Evolutionary conservation across 2,888 invertebrate genomes (phyloP).

Genomic region (Oeneis ivallda): DNA sequence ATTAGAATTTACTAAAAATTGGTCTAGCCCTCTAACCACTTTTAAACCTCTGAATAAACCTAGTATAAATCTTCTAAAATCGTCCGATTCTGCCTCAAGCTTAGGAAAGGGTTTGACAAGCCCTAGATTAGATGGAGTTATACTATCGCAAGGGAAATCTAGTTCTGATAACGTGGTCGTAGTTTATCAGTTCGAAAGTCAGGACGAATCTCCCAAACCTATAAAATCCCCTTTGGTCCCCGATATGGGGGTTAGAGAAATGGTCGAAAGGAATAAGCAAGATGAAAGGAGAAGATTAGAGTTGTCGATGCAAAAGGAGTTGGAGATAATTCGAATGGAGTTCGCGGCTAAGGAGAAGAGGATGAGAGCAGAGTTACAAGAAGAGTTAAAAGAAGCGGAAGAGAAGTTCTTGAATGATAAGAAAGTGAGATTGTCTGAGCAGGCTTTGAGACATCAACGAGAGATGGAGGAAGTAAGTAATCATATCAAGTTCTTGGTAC

Average conservation of each 20-base stretch:
- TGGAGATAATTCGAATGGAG: constrained; percentile 80
- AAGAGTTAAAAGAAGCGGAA: constrained; percentile 76
- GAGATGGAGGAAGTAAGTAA: constrained; percentile 71
- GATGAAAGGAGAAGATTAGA: constrained; percentile 67
- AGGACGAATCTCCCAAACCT: constrained; percentile 60
- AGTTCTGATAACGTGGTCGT: constrained; percentile 73
- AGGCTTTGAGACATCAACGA: constrained; percentile 68
- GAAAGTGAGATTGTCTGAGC: constrained; percentile 67
- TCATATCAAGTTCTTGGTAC: neutral
- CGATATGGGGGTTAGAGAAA: constrained; percentile 67
- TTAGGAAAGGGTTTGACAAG: constrained; percentile 61
- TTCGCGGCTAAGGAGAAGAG: constrained; percentile 80
- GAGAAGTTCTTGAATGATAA: constrained; percentile 70
- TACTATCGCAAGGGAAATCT: constrained; percentile 73
- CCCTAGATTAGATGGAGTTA: constrained; percentile 72
- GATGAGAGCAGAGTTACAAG: constrained; percentile 77
- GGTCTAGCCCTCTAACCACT: constrained; percentile 63
- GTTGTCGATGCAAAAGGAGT: constrained; percentile 72
- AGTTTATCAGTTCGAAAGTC: constrained; percentile 72
- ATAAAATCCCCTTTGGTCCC: constrained; percentile 66
- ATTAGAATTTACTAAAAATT: constrained; percentile 62
- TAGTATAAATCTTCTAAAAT: constrained; percentile 55
- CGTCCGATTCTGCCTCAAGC: constrained; percentile 63
- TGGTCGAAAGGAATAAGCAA: constrained; percentile 67
- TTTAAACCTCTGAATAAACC: constrained; percentile 64